phyloP scores from a whole-genome alignment of 2,113 vertebrate genomes.

The Gymnarchus niloticus region DNA sequence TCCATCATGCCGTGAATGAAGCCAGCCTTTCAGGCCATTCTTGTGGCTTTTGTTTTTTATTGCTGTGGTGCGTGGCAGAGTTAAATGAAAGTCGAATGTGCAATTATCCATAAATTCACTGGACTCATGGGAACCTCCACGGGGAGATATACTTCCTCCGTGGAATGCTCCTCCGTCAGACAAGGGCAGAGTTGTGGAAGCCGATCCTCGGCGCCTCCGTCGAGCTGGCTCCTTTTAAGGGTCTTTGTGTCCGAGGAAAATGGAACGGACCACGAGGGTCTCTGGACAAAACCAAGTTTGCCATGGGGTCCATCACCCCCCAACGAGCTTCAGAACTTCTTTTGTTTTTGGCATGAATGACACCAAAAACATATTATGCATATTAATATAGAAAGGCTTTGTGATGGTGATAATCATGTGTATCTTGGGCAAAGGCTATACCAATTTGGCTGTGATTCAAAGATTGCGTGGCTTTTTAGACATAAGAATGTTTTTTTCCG shows the following conservation, averaged over 20 bases:
- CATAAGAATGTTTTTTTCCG: neutral
- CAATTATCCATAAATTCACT: conserved; percentile 56
- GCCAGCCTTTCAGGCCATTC: neutral
- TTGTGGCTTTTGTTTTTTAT: neutral
- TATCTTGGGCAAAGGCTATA: neutral
- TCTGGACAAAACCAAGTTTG: conserved; percentile 55
- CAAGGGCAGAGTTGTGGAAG: conserved; percentile 56
- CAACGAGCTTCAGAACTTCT: conserved; percentile 35
- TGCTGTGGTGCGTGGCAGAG: conserved; percentile 26
- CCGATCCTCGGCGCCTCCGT: conserved; percentile 39
- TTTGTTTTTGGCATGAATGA: conserved; percentile 58
- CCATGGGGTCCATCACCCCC: conserved; percentile 51
- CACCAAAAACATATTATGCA: conserved; percentile 63
- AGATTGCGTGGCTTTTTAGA: neutral
- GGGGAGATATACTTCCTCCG: conserved; percentile 52
- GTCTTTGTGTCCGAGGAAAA: conserved; percentile 35
- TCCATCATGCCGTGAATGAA: neutral
- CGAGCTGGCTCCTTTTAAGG: neutral
- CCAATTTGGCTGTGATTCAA: neutral
- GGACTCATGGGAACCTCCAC: conserved; percentile 61
- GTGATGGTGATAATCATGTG: neutral
- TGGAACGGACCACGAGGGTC: conserved; percentile 53
- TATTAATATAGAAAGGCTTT: conserved; percentile 55
- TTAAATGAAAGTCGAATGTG: conserved; percentile 53
- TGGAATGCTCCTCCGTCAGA: conserved; percentile 60